phyloP scores from a whole-genome alignment of 2,113 vertebrate genomes.

The Acrocephalus arundinaceus region DNA sequence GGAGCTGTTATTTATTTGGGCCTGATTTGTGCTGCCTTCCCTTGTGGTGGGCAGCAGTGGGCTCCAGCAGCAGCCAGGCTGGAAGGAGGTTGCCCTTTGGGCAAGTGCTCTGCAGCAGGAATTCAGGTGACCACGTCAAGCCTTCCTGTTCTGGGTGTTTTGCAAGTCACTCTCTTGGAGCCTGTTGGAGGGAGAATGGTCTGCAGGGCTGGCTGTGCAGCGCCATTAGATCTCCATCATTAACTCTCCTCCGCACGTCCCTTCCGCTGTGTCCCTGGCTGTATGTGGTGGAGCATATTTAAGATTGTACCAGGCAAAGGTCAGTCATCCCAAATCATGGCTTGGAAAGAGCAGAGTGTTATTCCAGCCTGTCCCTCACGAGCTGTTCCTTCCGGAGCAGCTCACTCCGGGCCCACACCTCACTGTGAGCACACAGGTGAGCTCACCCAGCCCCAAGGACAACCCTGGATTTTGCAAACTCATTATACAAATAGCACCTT shows the following conservation, averaged over 20 bases:
- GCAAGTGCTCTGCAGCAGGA: neutral
- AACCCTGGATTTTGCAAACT: neutral
- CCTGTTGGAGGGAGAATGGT: neutral
- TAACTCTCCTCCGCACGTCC: neutral
- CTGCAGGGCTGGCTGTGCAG: neutral
- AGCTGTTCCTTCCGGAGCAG: neutral
- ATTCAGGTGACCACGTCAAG: neutral
- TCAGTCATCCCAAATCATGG: neutral
- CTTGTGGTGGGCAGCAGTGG: neutral
- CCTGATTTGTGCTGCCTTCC: neutral
- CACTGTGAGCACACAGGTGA: accelerated
- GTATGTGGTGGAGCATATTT: neutral
- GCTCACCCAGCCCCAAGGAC: neutral
- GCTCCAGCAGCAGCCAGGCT: neutral
- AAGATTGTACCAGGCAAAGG: neutral
- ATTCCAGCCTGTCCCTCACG: neutral
- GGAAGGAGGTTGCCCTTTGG: neutral
- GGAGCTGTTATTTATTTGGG: neutral
- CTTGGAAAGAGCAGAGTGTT: neutral
- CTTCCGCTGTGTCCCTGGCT: neutral
- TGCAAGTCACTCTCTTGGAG: neutral
- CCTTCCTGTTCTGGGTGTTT: neutral
- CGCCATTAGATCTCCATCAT: neutral
- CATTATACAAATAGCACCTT: neutral
- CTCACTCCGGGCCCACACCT: neutral